A percentile compares a stretch with the other conserved stretches of the same genome.
Evolutionary conservation across 92 coral and sea anemone genomes (phyloP).

Genomic region (Micromussa lordhowensis): DNA sequence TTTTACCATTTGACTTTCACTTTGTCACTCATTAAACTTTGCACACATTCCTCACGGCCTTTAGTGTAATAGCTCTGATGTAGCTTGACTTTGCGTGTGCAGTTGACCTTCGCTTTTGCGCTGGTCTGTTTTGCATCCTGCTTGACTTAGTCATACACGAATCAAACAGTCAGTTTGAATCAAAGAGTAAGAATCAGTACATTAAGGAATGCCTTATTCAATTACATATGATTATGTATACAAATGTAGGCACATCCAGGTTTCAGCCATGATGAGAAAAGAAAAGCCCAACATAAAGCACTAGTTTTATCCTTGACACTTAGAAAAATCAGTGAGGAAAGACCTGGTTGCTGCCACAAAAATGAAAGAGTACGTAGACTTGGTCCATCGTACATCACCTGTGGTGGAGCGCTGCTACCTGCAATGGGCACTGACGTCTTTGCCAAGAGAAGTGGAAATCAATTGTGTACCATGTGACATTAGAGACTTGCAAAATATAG

Average conservation of each 20-base stretch:
- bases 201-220: too few relatives aligned
- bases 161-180: too few relatives aligned
- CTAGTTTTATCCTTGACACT: conserved; percentile 50
- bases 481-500: too few relatives aligned
- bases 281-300: conserved; percentile 27
- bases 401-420: conserved; percentile 47
- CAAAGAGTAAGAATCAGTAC: too few relatives aligned
- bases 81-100: too few relatives aligned
- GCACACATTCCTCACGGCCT: too few relatives aligned
- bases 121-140: too few relatives aligned
- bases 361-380: conserved; percentile 16
- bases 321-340: conserved; percentile 31
- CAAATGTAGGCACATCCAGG: conserved; percentile 40
- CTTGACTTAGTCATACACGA: too few relatives aligned
- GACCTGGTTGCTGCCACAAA: conserved; percentile 26
- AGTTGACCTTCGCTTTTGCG: too few relatives aligned
- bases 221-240: background rate
- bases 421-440: conserved; percentile 19
- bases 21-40: too few relatives aligned
- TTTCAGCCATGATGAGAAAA: conserved; percentile 35
- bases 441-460: conserved; percentile 45
- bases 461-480: conserved; percentile 13
- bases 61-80: too few relatives aligned
- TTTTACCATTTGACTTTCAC: conserved; percentile 9
- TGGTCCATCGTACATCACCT: conserved; percentile 25